Conservation (phyloP, 2,888 invertebrate species). For the Fragum fragum region DNA sequence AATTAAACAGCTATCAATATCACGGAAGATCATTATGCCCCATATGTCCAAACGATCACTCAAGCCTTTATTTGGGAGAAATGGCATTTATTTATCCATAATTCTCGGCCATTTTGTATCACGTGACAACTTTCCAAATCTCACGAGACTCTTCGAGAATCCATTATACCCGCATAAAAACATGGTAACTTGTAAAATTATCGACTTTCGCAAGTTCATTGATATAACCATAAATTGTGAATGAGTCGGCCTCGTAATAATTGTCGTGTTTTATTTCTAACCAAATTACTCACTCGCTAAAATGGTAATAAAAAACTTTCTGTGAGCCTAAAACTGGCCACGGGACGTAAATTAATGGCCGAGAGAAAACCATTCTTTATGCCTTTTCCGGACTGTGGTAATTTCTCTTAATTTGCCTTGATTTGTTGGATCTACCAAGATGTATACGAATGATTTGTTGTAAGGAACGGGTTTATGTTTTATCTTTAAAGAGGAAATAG, state of each 20-base stretch:
- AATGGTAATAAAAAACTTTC: slow-evolving; percentile 24
- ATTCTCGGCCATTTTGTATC: slow-evolving; percentile 29
- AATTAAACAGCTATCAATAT: slow-evolving; percentile 6
- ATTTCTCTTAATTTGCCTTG: background rate
- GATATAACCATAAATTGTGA: slow-evolving; percentile 27
- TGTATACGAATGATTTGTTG: too few relatives aligned
- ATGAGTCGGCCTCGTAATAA: slow-evolving; percentile 19
- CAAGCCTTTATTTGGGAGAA: slow-evolving; percentile 25
- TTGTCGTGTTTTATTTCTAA: slow-evolving; percentile 21
- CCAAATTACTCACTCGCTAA: slow-evolving; percentile 32
- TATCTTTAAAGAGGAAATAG: too few relatives aligned
- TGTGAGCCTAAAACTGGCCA: slow-evolving; percentile 13
- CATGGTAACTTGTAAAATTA: slow-evolving; percentile 34
- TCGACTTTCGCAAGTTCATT: slow-evolving; percentile 32
- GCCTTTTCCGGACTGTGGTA: background rate
- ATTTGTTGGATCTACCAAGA: too few relatives aligned
- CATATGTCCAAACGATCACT: slow-evolving; percentile 23
- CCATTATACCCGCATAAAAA: slow-evolving; percentile 33
- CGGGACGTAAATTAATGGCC: slow-evolving; percentile 9
- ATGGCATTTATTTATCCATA: slow-evolving; percentile 26
- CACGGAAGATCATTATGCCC: slow-evolving; percentile 1
- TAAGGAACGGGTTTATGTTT: too few relatives aligned
- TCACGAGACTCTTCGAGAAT: slow-evolving; percentile 29
- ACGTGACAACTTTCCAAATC: slow-evolving; percentile 27
- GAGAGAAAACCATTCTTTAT: slow-evolving; percentile 11